A percentile compares a stretch with the other conserved stretches of the same genome.
These are phyloP conservation scores for Netelia inedita DNA, from an alignment of 2,888 invertebrate genomes.

Conservation along the genomic window DNA sequence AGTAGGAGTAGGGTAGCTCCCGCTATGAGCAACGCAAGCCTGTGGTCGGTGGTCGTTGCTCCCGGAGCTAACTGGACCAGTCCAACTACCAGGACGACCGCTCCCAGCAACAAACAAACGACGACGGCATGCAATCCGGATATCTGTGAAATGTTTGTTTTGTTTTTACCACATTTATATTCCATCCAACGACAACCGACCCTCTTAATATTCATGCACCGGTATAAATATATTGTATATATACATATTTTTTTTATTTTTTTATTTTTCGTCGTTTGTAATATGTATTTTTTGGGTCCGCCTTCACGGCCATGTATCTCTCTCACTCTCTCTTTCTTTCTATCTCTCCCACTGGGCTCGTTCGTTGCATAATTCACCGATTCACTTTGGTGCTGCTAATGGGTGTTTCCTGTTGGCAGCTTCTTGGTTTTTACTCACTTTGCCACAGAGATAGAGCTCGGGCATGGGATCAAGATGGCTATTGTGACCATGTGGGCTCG, in stretches of 20 bases:
- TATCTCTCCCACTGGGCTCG: neutral
- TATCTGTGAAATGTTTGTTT: conserved; percentile 85
- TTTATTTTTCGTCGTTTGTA: neutral
- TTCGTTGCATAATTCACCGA: conserved; percentile 43
- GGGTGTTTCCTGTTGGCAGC: conserved; percentile 12
- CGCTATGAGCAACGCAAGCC: conserved; percentile 90
- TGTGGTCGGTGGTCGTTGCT: conserved; percentile 91
- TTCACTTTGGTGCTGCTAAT: conserved; percentile 31
- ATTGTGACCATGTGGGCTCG: conserved; percentile 87
- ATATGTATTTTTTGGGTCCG: neutral
- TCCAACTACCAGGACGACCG: conserved; percentile 91
- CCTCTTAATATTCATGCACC: neutral
- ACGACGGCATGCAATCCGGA: conserved; percentile 91
- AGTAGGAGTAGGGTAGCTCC: conserved; percentile 89
- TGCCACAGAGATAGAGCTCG: conserved; percentile 91
- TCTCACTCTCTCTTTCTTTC: neutral
- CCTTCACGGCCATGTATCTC: neutral
- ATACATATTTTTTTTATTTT: conserved; percentile 4
- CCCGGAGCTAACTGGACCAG: conserved; percentile 92
- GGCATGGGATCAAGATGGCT: conserved; percentile 87
- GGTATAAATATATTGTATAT: neutral
- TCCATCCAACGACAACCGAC: neutral
- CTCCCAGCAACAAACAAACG: conserved; percentile 90
- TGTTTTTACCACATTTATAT: conserved; percentile 13
- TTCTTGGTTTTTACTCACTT: conserved; percentile 85